Evolutionary conservation across 1,140 invertebrate genomes (phyloP), one percentile per base, ranked within the genome.

Genomic region (Plectus sambesii): DNA sequence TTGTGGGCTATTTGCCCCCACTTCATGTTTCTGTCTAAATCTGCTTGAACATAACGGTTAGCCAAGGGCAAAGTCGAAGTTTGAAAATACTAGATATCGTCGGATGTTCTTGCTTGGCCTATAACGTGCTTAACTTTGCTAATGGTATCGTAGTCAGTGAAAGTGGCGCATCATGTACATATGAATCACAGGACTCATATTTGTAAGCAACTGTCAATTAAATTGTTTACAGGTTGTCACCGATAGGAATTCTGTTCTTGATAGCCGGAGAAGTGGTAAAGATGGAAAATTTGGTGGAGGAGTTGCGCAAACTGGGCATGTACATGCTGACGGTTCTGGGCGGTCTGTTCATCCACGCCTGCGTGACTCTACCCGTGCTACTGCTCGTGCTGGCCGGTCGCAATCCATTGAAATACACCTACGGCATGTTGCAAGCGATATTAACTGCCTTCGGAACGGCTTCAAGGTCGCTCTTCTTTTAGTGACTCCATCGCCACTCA

Each of bases 401-500:
- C 66, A 90, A 92, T 73, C 87, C 87, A 2, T 85, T 82, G 72
- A 80, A 79, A 63, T 90, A 85, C 73, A 85, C 87, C 70, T 77
- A 77, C 64, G 79, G 80, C 51, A 76, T 87, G 42, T 78, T 82
- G 47, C 82, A 84, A 65, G 80, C 84, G 42, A 85, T 83, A 68
- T 75, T 90, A 36, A 87, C 87, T 46, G 85, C 82, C 36, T 84
- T 88, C 68, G 85, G 86, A 50, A 86, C 86, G 50, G 84, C 85
- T 63, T 89, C 86, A 9, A 55, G 49, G 49, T 51, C n/a, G n/a
- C n/a, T n/a, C n/a, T n/a, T n/a, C n/a, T n/a, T n/a, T n/a, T n/a
- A n/a, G n/a, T n/a, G n/a, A n/a, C n/a, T n/a, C n/a, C n/a, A n/a
- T n/a, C n/a, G n/a, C n/a, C n/a, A n/a, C n/a, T n/a, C n/a, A n/a